Conservation (phyloP, 2,113 vertebrate species). For the Poicephalus meyeri region DNA sequence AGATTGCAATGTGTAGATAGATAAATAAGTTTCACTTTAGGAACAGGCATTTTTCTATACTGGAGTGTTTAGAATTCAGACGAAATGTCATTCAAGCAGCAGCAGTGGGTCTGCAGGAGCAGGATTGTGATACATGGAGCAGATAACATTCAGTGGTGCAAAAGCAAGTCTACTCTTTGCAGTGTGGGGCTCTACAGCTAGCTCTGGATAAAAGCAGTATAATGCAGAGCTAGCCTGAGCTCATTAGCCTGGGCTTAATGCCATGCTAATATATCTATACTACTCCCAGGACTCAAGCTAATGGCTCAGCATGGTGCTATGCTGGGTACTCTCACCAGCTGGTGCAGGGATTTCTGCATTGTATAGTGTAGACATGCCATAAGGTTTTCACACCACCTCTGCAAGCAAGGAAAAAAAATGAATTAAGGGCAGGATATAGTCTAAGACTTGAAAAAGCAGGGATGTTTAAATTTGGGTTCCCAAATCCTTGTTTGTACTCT, state of each 20-base stretch:
- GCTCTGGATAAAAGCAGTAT: conserved; percentile 5
- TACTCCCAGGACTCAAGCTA: conserved; percentile 39
- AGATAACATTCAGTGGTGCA: background rate
- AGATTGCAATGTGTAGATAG: background rate
- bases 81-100: background rate
- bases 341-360: conserved; percentile 30
- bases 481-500: background rate
- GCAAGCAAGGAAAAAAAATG: conserved; percentile 19
- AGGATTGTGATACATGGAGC: background rate
- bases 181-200: background rate
- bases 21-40: conserved; percentile 2
- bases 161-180: background rate
- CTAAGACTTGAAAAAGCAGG: background rate
- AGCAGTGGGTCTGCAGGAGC: background rate
- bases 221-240: conserved; percentile 20
- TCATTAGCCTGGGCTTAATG: conserved; percentile 5
- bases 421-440: background rate
- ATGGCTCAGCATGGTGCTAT: conserved; percentile 36
- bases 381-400: conserved; percentile 18
- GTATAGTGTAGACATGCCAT: background rate
- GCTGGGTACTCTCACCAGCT: conserved; percentile 44
- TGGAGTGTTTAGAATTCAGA: conserved; percentile 11
- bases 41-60: background rate
- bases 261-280: conserved; percentile 46
- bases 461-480: background rate